Percentiles rank a stretch among this genome's conserved stretches.
These are phyloP conservation scores for Cheumatopsyche charites DNA, from an alignment of 1,140 invertebrate species.

Conservation along the genomic window DNA sequence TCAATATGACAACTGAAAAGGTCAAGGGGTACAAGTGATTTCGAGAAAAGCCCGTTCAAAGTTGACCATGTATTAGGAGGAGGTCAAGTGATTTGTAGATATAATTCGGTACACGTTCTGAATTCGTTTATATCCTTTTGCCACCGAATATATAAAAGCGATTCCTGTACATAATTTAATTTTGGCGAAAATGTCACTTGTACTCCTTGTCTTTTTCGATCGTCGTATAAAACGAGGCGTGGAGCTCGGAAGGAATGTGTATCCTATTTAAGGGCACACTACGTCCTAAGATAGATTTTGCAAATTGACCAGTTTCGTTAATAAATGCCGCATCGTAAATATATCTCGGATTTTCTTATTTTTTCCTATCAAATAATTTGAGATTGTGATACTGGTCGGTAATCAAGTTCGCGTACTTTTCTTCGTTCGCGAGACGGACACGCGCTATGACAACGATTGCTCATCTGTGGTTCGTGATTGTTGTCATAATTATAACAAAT, in stretches of 20 bases:
- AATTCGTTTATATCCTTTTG: too few relatives aligned
- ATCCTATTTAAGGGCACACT: conserved; percentile 6
- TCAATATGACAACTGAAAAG: too few relatives aligned
- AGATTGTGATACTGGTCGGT: conserved; percentile 16
- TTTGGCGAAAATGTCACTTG: too few relatives aligned
- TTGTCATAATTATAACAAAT: too few relatives aligned
- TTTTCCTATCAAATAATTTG: conserved; percentile 18
- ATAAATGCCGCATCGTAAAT: conserved; percentile 14
- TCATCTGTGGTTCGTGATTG: conserved; percentile 13
- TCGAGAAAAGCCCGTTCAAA: too few relatives aligned
- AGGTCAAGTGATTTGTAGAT: too few relatives aligned
- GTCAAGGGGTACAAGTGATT: too few relatives aligned
- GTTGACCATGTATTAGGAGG: too few relatives aligned
- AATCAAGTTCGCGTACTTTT: conserved; percentile 19
- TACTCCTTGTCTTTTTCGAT: too few relatives aligned
- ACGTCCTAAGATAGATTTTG: conserved; percentile 14
- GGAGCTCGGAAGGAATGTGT: conserved; percentile 5
- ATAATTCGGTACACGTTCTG: too few relatives aligned
- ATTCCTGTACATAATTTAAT: too few relatives aligned
- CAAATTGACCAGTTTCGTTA: conserved; percentile 21
- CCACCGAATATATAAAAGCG: too few relatives aligned
- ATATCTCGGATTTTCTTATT: background rate
- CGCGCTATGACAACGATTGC: conserved; percentile 12
- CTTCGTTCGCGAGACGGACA: conserved; percentile 1
- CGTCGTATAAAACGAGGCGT: conserved; percentile 6